phyloP scores from a whole-genome alignment of 1,140 invertebrate species.

The Lepidurus apus region DNA sequence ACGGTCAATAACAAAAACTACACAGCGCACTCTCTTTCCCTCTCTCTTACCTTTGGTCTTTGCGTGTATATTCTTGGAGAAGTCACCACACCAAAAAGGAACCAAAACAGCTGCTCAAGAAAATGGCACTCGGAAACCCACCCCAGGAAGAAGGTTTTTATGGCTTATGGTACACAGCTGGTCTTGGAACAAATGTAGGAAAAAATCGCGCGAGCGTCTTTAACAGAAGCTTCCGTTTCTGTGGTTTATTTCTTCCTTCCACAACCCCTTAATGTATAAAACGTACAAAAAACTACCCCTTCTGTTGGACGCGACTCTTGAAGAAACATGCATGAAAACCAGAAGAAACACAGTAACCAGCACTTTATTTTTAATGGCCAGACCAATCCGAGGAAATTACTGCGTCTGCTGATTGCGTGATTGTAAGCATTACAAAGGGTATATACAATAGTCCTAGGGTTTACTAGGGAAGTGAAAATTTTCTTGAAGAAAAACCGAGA shows the following conservation, averaged over 20 bases:
- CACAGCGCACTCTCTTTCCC: not conserved
- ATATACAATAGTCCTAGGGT: no score
- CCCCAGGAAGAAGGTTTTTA: constrained; percentile 17
- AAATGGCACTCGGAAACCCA: not conserved
- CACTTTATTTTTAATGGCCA: no score
- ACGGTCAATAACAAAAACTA: no score
- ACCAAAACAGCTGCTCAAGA: constrained; percentile 1
- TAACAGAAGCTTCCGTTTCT: constrained; percentile 10
- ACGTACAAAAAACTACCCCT: no score
- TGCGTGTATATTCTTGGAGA: not conserved
- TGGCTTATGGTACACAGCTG: constrained; percentile 13
- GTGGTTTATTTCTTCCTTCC: constrained; percentile 18
- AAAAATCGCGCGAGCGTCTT: not conserved
- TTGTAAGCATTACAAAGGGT: no score
- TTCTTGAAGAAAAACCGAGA: no score
- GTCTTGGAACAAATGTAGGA: constrained; percentile 11
- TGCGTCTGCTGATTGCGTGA: no score
- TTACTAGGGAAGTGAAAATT: no score
- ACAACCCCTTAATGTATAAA: not conserved
- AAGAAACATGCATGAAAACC: no score
- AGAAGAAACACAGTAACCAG: no score
- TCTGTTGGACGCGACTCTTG: no score
- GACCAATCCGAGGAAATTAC: no score
- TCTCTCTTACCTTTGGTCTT: not conserved
- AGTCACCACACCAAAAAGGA: not conserved